A percentile compares a stretch with the other conserved stretches of the same genome.
Evolutionary conservation across 2,797 vertebrate genomes (phyloP).

Genomic region (Pachyuromys duprasi): DNA sequence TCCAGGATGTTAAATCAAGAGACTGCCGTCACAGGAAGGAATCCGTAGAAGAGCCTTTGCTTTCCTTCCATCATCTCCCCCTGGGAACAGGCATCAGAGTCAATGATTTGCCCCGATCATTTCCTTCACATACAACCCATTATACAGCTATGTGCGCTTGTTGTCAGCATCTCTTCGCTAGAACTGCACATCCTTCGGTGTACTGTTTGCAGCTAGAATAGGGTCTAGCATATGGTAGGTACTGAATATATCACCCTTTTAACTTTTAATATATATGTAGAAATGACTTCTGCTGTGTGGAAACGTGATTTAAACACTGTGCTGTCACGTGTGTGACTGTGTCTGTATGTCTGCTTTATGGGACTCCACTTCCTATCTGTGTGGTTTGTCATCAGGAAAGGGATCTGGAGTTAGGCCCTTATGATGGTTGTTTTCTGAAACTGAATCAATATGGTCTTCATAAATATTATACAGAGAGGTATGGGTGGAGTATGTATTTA

Average conservation of each 20-base stretch:
- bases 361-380: neutral
- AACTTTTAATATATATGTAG: conserved; percentile 40
- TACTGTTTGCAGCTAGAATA: neutral
- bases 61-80: neutral
- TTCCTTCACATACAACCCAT: neutral
- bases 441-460: conserved; percentile 37
- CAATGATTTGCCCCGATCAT: neutral
- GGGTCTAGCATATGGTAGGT: neutral
- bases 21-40: neutral
- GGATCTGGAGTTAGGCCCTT: neutral
- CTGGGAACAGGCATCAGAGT: neutral
- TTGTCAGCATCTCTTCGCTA: neutral
- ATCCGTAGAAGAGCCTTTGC: neutral
- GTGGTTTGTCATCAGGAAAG: neutral
- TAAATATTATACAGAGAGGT: neutral
- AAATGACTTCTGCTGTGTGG: neutral
- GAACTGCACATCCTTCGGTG: neutral
- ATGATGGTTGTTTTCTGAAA: conserved; percentile 39
- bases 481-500: neutral
- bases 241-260: conserved; percentile 17
- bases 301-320: conserved; percentile 16
- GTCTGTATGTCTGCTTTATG: neutral
- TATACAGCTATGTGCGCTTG: neutral
- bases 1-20: neutral
- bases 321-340: neutral